Conservation (phyloP, 2,113 vertebrate species). For the Callithrix jacchus region DNA sequence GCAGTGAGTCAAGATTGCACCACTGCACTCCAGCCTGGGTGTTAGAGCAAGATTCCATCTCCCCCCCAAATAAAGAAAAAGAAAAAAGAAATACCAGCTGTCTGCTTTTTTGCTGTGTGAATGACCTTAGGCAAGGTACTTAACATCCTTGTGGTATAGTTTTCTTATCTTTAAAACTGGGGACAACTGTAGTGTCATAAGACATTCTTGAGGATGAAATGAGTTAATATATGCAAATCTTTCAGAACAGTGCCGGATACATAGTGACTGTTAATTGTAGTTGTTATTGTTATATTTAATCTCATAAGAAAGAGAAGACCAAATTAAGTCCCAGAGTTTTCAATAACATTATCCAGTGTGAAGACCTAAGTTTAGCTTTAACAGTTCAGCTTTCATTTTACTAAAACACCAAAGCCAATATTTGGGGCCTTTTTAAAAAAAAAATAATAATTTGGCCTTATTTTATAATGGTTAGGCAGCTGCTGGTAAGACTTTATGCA, state of each 20-base stretch:
- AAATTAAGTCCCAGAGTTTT: background rate
- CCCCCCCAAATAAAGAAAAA: too few species aligned
- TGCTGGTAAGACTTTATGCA: slow-evolving; percentile 36
- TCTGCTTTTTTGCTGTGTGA: background rate
- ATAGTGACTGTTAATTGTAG: background rate
- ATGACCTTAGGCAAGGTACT: background rate
- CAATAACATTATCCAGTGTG: background rate
- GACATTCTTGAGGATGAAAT: background rate
- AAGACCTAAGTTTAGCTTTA: background rate
- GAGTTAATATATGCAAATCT: background rate
- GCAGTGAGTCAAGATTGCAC: too few species aligned
- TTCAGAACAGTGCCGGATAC: background rate
- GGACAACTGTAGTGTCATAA: background rate
- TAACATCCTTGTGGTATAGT: background rate
- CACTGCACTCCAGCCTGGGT: too few species aligned
- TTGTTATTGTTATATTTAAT: background rate
- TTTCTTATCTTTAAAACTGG: background rate
- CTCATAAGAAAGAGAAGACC: background rate
- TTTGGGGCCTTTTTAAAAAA: background rate
- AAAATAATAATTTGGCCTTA: background rate
- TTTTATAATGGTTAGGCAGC: background rate
- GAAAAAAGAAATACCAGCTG: background rate
- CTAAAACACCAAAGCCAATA: background rate
- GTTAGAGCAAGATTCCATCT: too few species aligned
- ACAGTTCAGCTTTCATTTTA: background rate